These are phyloP conservation scores for Eudemis profundana DNA, from an alignment of 2,888 invertebrate species.

Conservation along the genomic window DNA sequence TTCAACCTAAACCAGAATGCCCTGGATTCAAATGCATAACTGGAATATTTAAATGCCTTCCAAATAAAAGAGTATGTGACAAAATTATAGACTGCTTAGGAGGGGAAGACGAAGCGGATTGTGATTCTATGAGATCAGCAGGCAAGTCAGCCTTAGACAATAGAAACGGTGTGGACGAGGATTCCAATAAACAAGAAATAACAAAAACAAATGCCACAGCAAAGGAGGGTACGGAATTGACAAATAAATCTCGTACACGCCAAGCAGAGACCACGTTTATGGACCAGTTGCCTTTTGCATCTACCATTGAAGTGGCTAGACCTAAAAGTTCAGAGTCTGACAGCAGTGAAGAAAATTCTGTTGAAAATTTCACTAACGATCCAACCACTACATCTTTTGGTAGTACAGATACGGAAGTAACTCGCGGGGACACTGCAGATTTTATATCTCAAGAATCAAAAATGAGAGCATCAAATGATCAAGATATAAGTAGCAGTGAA, in stretches of 20 bases:
- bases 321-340: slow-evolving; percentile 53
- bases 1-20: slow-evolving; percentile 86
- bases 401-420: slow-evolving; percentile 46
- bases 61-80: slow-evolving; percentile 88
- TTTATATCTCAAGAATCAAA: slow-evolving; percentile 51
- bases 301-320: slow-evolving; percentile 58
- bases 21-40: slow-evolving; percentile 90
- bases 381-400: slow-evolving; percentile 46
- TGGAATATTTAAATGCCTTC: slow-evolving; percentile 88
- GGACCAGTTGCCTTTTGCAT: slow-evolving; percentile 56
- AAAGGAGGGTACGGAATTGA: not conserved
- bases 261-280: not conserved
- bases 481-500: slow-evolving; percentile 45
- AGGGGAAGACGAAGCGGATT: slow-evolving; percentile 92
- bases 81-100: slow-evolving; percentile 90
- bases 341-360: slow-evolving; percentile 43
- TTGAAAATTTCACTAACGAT: slow-evolving; percentile 56
- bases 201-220: not conserved
- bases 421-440: slow-evolving; percentile 52
- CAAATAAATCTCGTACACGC: not conserved
- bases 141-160: slow-evolving; percentile 36
- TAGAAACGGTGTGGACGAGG: not conserved
- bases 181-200: not conserved
- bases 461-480: slow-evolving; percentile 53
- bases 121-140: slow-evolving; percentile 66